Conservation (phyloP, 2,113 vertebrate genomes). For the Syrrhaptes paradoxus region DNA sequence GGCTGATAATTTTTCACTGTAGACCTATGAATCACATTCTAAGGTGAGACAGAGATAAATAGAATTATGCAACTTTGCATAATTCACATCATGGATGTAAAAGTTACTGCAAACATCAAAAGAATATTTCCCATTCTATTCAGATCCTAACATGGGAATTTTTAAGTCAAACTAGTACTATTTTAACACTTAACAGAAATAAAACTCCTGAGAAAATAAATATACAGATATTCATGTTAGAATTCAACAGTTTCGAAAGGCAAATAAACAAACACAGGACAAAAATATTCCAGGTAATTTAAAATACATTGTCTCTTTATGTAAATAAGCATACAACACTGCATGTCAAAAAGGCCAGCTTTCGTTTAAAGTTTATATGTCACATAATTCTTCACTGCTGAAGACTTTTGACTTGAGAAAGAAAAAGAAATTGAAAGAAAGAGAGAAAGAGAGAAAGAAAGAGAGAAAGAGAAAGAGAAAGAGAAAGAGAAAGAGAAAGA, state of each 20-base stretch:
- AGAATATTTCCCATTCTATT: not conserved
- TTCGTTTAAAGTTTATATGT: not conserved
- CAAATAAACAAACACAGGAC: not conserved
- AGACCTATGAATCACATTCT: conserved; percentile 51
- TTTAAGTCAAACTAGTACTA: not conserved
- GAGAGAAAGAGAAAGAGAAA: no score
- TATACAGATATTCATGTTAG: not conserved
- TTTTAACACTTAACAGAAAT: not conserved
- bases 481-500: no score
- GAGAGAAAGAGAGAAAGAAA: no score
- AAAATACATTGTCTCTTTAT: not conserved
- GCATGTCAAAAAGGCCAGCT: not conserved
- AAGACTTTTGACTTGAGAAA: not conserved
- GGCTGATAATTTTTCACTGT: conserved; percentile 33
- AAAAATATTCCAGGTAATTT: not conserved
- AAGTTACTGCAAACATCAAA: not conserved
- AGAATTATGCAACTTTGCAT: not conserved
- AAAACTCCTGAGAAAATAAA: not conserved
- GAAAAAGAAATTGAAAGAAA: no score
- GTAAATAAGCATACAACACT: not conserved
- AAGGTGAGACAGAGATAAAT: conserved; percentile 53
- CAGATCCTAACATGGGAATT: not conserved
- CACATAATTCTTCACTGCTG: not conserved
- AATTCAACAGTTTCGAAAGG: not conserved
- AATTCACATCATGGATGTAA: not conserved